Evolutionary conservation across 1,140 invertebrate species (phyloP).

Genomic region (Cylas formicarius): DNA sequence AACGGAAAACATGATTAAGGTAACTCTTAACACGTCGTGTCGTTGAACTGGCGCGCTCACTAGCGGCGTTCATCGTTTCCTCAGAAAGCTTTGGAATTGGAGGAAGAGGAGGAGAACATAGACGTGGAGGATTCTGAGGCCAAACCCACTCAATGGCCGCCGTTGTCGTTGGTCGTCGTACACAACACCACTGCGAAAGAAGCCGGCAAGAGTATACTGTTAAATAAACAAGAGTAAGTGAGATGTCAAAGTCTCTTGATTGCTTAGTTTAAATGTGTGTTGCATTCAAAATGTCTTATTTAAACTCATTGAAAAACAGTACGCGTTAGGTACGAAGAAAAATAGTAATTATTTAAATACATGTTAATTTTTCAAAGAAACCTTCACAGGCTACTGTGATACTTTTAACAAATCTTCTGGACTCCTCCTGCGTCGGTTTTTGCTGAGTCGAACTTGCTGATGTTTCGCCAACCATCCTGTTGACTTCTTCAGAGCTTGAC

Average conservation of each 20-base stretch:
- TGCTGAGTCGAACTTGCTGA: too few species aligned
- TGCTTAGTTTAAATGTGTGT: neutral
- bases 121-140: conserved; percentile 14
- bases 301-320: too few species aligned
- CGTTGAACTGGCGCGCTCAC: neutral
- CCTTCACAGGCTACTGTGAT: too few species aligned
- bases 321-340: too few species aligned
- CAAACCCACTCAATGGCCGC: conserved; percentile 30
- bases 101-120: conserved; percentile 32
- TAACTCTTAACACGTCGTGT: conserved; percentile 8
- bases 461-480: too few species aligned
- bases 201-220: conserved; percentile 31
- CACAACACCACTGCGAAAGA: conserved; percentile 20
- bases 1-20: conserved; percentile 42
- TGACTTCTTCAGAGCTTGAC: too few species aligned
- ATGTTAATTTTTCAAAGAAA: too few species aligned
- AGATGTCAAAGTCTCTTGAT: too few species aligned
- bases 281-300: too few species aligned
- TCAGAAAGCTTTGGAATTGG: conserved; percentile 34
- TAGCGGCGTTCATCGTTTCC: conserved; percentile 1
- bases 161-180: conserved; percentile 18
- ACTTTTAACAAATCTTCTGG: too few species aligned
- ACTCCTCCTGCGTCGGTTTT: too few species aligned
- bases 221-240: conserved; percentile 11
- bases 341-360: too few species aligned